These are phyloP conservation scores for Ammospiza caudacuta DNA, from an alignment of 2,113 vertebrate genomes.

Conservation along the genomic window DNA sequence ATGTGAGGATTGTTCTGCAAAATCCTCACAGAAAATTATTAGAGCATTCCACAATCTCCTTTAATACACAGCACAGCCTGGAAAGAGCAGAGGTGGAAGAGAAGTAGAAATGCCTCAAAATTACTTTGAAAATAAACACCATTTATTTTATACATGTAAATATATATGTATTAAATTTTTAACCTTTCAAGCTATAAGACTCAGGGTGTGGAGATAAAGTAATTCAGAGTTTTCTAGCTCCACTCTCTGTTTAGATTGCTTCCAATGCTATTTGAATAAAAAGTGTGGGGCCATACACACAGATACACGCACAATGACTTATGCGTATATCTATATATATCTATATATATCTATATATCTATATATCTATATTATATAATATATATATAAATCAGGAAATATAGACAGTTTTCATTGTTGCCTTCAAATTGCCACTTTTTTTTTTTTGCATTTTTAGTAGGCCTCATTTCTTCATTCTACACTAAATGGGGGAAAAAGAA, in stretches of 20 bases:
- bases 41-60: not conserved
- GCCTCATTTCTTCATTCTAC: not conserved
- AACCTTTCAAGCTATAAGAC: not conserved
- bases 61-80: not conserved
- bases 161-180: not conserved
- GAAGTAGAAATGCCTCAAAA: not conserved
- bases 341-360: too few species aligned
- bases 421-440: not conserved
- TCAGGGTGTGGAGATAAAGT: not conserved
- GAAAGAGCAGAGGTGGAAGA: not conserved
- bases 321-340: accelerated
- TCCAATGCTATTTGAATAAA: not conserved
- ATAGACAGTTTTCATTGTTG: not conserved
- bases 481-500: not conserved
- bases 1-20: not conserved
- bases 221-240: not conserved
- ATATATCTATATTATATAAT: too few species aligned
- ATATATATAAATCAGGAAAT: not conserved
- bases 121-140: not conserved
- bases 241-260: not conserved
- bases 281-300: not conserved
- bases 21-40: accelerated
- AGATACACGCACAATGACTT: not conserved
- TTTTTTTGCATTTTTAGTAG: not conserved
- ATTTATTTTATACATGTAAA: not conserved